These are phyloP conservation scores for Drosophila sturtevanti DNA, from an alignment of 1,140 invertebrate genomes.

Conservation along the genomic window DNA sequence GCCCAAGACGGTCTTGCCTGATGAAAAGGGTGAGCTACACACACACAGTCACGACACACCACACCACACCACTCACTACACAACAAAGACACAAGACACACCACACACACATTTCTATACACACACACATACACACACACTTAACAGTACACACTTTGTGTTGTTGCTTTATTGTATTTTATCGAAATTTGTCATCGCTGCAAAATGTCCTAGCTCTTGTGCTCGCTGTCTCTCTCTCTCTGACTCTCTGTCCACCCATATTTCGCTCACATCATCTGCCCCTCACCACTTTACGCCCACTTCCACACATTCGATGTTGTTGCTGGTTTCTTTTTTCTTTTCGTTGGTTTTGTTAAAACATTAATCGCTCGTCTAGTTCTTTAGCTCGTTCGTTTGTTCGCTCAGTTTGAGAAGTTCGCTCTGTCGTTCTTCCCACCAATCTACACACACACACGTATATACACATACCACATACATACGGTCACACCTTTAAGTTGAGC, in stretches of 20 bases:
- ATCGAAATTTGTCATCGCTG: slow-evolving; percentile 40
- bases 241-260: slow-evolving; percentile 6
- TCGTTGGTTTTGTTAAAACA: slow-evolving; percentile 24
- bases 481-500: slow-evolving; percentile 48
- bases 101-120: slow-evolving; percentile 19
- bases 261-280: slow-evolving; percentile 32
- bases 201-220: slow-evolving; percentile 12
- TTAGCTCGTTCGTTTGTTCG: slow-evolving; percentile 27
- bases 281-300: slow-evolving; percentile 6
- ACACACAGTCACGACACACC: slow-evolving; percentile 26
- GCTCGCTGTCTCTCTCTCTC: slow-evolving; percentile 22
- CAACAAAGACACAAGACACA: slow-evolving; percentile 12
- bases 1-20: slow-evolving; percentile 73
- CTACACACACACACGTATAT: slow-evolving; percentile 8
- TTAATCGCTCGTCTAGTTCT: slow-evolving; percentile 56
- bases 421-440: slow-evolving; percentile 12
- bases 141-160: slow-evolving; percentile 42
- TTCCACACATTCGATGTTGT: slow-evolving; percentile 60
- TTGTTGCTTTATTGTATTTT: slow-evolving; percentile 57
- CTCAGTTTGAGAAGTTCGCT: slow-evolving; percentile 49
- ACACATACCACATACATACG: slow-evolving; percentile 17
- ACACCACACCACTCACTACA: slow-evolving; percentile 7
- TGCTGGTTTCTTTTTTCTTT: slow-evolving; percentile 56
- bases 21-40: slow-evolving; percentile 77
- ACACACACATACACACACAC: slow-evolving; percentile 12